Evolutionary conservation across 92 coral and sea anemone genomes (phyloP).

Genomic region (Anthopleura xanthogrammica): DNA sequence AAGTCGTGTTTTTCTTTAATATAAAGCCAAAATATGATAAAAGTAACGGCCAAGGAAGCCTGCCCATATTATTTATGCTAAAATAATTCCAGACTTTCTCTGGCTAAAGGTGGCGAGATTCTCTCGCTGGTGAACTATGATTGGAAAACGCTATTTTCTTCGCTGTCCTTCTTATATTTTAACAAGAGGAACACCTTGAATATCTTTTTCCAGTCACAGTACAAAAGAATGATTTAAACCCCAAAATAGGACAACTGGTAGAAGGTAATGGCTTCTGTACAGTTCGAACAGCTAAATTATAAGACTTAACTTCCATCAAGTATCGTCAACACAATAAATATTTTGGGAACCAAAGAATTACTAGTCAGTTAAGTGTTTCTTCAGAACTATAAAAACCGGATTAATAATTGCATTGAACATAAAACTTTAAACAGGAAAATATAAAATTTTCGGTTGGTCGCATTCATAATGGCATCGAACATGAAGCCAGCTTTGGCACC

Average conservation of each 20-base stretch:
- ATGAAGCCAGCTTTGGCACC: background rate
- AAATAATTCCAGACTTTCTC: background rate
- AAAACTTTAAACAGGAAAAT: background rate
- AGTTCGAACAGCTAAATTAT: background rate
- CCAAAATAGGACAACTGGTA: background rate
- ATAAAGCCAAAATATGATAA: background rate
- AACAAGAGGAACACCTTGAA: constrained; percentile 13
- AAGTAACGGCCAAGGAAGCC: background rate
- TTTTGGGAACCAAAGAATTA: background rate
- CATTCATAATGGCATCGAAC: background rate
- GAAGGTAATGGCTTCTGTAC: background rate
- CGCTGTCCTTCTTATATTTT: background rate
- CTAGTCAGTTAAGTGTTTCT: background rate
- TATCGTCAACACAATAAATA: background rate
- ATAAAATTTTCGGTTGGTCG: constrained; percentile 2
- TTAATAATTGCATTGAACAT: background rate
- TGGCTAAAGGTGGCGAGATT: background rate
- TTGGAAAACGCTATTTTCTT: background rate
- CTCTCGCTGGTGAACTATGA: background rate
- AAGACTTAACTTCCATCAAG: no score
- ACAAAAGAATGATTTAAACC: constrained; percentile 1
- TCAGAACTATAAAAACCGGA: background rate
- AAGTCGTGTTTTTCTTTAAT: constrained; percentile 3
- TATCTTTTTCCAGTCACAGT: background rate
- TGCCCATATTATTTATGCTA: background rate